Conservation (phyloP, 2,113 vertebrate species). For the Ardeotis arabs region DNA sequence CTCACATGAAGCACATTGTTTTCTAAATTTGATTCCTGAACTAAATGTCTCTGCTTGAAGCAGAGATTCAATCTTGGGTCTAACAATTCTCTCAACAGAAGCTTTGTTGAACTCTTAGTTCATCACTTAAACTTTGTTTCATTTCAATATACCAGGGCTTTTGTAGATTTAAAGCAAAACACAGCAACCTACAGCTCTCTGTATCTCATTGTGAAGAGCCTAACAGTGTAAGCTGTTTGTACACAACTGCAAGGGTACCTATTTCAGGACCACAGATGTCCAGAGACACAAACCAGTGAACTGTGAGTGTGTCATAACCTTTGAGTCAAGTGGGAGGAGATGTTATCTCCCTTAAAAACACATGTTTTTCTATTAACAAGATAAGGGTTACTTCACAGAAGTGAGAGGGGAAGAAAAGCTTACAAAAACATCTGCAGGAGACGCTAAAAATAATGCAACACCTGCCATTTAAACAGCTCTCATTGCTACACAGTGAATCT, state of each 20-base stretch:
- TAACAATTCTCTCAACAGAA: not conserved
- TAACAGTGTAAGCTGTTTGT: not conserved
- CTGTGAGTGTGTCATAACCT: not conserved
- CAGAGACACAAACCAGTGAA: conserved; percentile 8
- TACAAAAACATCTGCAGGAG: not conserved
- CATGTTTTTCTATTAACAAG: not conserved
- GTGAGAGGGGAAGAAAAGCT: not conserved
- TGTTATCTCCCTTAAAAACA: conserved; percentile 1
- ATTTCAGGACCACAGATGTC: conserved; percentile 30
- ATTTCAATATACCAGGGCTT: not conserved
- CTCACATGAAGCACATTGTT: not conserved
- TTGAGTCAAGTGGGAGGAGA: not conserved
- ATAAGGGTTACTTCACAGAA: not conserved
- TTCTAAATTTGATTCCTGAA: not conserved
- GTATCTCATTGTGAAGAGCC: not conserved
- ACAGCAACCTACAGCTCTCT: not conserved
- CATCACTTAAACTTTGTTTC: not conserved
- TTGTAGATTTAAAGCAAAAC: not conserved
- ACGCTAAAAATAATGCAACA: not conserved
- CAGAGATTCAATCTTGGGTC: not conserved
- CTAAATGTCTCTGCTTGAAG: not conserved
- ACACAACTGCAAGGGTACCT: not conserved
- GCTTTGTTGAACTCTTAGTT: not conserved
- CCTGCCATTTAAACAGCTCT: not conserved
- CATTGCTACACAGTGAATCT: not conserved